Base-by-base conservation (phyloP, 1,140 invertebrate species). In the Parapsyche elsis region DNA sequence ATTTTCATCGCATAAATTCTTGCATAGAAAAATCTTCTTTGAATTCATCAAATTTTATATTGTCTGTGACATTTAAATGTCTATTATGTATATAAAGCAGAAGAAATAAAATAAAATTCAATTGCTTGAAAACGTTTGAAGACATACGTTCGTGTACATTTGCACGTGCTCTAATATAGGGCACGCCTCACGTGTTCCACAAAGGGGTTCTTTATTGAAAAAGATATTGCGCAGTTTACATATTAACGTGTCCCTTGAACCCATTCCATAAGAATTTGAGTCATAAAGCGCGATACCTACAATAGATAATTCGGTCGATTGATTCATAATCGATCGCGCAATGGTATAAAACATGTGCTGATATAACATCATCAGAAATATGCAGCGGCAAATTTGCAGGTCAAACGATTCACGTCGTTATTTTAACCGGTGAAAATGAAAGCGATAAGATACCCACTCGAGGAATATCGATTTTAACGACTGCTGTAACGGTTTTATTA, bases 101-200 rank as follows among this genome's bases (percentile, higher is more conserved):
- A n/a, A n/a, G n/a, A n/a, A n/a, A 4, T 38, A 1, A 38, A 38
- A 38, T 38, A 38, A 53, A 53, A 53, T 5, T 5, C 2, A 53
- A 10, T 53, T 12, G 49, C 1, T 38, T 38, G 49, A 53, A 53
- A 53, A 14, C 49, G 49, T 53, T 38, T 38, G 30, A 38, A 38
- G 10, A 53, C 49, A 7, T 16, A 7, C 61, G 61, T 19, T 57
- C 10, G 16, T 5, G 10, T 14, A 5, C 49, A 75, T 76, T 78
- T 81, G 80, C 80, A 81, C 80, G 80, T 81, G 80, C 57, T 16
- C 76, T 45, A 79, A 78, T 49, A 78, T 81, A 59, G 80, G 73
- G 59, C 80, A 78, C 38, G 38, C 23, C 71, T 76, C 80, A 81
- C 76, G 80, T 81, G 80, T 67, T 49, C 71, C 30, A 78, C 70